Evolutionary conservation across 2,113 vertebrate species (phyloP).

Genomic region (Microcebus murinus): DNA sequence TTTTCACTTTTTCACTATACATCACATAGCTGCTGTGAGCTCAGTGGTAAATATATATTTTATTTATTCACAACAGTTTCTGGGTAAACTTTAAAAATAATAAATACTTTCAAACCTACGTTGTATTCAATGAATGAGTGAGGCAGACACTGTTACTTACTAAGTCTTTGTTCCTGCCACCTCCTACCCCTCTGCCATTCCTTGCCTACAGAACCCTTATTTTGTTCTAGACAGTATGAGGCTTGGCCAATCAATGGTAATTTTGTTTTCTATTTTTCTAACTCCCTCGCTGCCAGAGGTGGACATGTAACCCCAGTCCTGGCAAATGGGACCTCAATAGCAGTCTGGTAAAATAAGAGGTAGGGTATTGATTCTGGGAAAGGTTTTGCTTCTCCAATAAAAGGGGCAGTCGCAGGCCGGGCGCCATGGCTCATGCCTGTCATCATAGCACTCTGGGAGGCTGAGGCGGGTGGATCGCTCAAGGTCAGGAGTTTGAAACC

Average conservation of each 20-base stretch:
- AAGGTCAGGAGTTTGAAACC: too few species aligned
- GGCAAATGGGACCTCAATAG: neutral
- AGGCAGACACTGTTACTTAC: neutral
- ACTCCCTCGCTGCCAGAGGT: neutral
- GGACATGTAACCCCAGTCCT: neutral
- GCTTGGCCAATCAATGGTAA: neutral
- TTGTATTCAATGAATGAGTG: neutral
- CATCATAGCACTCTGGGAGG: too few species aligned
- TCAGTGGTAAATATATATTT: neutral
- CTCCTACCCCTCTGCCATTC: neutral
- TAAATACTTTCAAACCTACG: neutral
- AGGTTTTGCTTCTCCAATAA: neutral
- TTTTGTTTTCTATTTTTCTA: neutral
- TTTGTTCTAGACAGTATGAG: neutral
- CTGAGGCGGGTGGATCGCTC: too few species aligned
- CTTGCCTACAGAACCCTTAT: neutral
- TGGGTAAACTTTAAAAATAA: neutral
- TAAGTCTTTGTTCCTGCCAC: neutral
- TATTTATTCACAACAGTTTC: neutral
- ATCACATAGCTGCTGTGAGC: neutral
- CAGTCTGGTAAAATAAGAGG: neutral
- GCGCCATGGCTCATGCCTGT: too few species aligned
- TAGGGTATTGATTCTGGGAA: neutral
- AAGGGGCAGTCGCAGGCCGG: neutral
- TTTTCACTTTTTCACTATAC: neutral